Percentiles rank a stretch among this genome's conserved stretches.
Evolutionary conservation across 2,888 invertebrate genomes (phyloP).

Genomic region (Mimumesa dahlbomi): DNA sequence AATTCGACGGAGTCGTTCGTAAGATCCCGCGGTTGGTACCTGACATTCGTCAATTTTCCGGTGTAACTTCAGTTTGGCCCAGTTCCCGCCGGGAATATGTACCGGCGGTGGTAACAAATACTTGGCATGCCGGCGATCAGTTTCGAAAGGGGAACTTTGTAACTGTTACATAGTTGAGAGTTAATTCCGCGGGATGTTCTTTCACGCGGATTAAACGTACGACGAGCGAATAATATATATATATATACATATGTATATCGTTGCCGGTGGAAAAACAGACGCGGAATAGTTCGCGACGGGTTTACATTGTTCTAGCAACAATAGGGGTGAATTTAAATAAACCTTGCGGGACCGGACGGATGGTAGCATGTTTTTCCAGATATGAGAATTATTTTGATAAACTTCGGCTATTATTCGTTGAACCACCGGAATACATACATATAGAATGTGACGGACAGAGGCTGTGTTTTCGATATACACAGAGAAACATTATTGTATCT

Average conservation of each 20-base stretch:
- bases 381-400: too few relatives aligned
- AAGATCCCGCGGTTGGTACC: conserved; percentile 1
- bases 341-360: too few relatives aligned
- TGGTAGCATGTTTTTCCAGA: too few relatives aligned
- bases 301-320: too few relatives aligned
- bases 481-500: too few relatives aligned
- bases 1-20: conserved; percentile 9
- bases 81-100: conserved; percentile 14
- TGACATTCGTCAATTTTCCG: conserved; percentile 31
- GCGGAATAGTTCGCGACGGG: neutral
- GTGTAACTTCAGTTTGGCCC: conserved; percentile 15
- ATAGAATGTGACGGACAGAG: too few relatives aligned
- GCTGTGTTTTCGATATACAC: too few relatives aligned
- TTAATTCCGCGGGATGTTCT: conserved; percentile 18
- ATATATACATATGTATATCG: too few relatives aligned
- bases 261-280: conserved; percentile 20
- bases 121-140: conserved; percentile 3
- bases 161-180: conserved; percentile 16
- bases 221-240: neutral
- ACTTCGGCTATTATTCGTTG: too few relatives aligned
- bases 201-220: neutral
- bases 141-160: conserved; percentile 8
- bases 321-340: too few relatives aligned
- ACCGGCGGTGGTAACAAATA: conserved; percentile 3
- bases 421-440: too few relatives aligned